Conservation (phyloP, 2,113 vertebrate species). For the Coryphaenoides rupestris region DNA sequence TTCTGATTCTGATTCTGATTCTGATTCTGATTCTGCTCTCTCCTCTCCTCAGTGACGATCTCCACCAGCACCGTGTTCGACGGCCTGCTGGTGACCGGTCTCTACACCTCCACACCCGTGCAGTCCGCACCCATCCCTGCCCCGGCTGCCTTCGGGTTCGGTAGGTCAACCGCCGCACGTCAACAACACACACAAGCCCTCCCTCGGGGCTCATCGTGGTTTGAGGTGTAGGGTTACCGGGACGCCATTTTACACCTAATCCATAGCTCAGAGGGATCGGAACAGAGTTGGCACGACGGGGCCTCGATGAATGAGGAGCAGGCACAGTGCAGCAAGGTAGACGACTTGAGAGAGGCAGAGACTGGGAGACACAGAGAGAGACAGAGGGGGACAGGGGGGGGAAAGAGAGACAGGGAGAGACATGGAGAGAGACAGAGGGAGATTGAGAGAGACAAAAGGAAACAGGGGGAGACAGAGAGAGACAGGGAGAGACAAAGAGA, state of each 20-base stretch:
- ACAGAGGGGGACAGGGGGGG: no score
- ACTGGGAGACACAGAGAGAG: no score
- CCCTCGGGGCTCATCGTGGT: no score
- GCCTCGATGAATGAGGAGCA: slow-evolving; percentile 50
- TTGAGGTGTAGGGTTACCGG: no score
- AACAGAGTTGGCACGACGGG: slow-evolving; percentile 31
- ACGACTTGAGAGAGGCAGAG: slow-evolving; percentile 25
- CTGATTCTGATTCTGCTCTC: slow-evolving; percentile 7
- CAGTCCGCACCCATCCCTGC: slow-evolving; percentile 90
- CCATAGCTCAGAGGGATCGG: slow-evolving; percentile 20
- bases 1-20: no score
- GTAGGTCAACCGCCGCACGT: slow-evolving; percentile 74
- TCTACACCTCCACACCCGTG: slow-evolving; percentile 93
- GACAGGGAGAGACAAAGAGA: no score
- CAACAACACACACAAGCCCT: background rate
- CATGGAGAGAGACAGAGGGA: no score
- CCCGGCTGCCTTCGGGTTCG: slow-evolving; percentile 90
- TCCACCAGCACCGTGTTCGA: slow-evolving; percentile 96
- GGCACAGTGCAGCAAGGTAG: slow-evolving; percentile 17
- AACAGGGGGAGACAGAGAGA: no score
- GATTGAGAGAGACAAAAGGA: no score
- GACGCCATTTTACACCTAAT: no score
- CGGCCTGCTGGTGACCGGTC: slow-evolving; percentile 92
- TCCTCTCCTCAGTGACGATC: slow-evolving; percentile 81
- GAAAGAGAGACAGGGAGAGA: no score